Conservation (phyloP, 2,888 invertebrate species). For the Xestia sexstrigata region DNA sequence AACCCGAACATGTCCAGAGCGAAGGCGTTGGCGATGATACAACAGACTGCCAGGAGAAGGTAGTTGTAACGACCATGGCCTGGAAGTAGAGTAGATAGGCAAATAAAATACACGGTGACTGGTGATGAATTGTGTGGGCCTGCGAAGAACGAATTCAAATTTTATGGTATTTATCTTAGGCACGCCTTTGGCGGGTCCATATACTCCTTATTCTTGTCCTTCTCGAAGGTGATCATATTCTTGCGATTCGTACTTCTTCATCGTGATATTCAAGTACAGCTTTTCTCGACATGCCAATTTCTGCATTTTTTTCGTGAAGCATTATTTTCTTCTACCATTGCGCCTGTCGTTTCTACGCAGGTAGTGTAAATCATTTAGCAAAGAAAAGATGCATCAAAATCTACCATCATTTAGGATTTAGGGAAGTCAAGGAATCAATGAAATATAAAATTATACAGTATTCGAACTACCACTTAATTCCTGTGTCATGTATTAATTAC, state of each 20-base stretch:
- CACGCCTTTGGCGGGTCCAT: neutral
- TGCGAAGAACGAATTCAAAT: neutral
- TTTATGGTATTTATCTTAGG: neutral
- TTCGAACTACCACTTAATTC: neutral
- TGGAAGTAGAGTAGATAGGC: constrained; percentile 46
- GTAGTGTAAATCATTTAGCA: neutral
- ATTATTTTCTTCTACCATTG: neutral
- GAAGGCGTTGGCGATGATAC: constrained; percentile 75
- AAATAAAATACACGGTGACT: neutral
- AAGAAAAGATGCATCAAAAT: neutral
- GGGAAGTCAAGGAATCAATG: no score
- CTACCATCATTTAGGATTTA: neutral
- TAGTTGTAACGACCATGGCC: constrained; percentile 82
- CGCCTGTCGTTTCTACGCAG: neutral
- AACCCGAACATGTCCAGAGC: constrained; percentile 82
- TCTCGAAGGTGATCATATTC: neutral
- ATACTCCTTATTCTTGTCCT: neutral
- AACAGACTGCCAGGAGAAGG: constrained; percentile 74
- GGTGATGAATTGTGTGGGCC: neutral
- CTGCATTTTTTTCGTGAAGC: neutral
- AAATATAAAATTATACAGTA: neutral
- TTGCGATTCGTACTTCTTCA: neutral
- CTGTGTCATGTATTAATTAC: neutral
- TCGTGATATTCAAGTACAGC: neutral
- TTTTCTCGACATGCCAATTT: no score